Evolutionary conservation across 2,113 vertebrate species (phyloP), one percentile per base, ranked within the genome.

Genomic region (Silurus glanis): DNA sequence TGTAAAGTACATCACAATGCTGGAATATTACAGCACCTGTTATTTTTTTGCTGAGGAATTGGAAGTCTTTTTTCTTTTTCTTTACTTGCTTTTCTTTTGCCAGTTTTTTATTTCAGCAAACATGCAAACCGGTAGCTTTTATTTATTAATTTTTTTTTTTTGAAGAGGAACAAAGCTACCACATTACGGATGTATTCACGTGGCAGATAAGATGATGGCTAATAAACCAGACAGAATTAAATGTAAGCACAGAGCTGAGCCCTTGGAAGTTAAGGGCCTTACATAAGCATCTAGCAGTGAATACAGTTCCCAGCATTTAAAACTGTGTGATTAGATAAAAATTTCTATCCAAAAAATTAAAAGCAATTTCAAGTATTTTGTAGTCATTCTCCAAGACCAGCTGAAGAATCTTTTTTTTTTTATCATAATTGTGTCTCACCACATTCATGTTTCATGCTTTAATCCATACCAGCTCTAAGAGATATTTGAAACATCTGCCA

Each of bases 1-100:
- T 89, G 72, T 88, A 91, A 86, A 88, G 64, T 88, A 58, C 86
- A 90, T 90, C 82, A 80, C 83, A 89, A 87, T 25, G 86, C 80
- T 89, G 80, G 55, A 47, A 83, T 88, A 88, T 92, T 91, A 91
- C 91, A 37, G 25, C 25, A 80, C 6, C 17, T 56, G 55, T 80
- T 58, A 80, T 28, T 59, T 80, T 37, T 25, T 58, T 78, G 49
- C 12, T 16, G 12, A 53, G 74, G 23, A 55, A 2, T 13, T 23
- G 0, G 19, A 14, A 69, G 71, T n/a, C 9, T 53, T 75, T 75
- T 25, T 25, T 37, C 37, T 37, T 78, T 17, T 23, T 5, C n/a
- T 53, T 14, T 14, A 49, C 8, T 49, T 47, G 69, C 45, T 71
- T 71, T 37, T 71, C 17, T 23, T 74, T 71, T 17, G 2, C 67